Evolutionary conservation across 2,113 vertebrate genomes (phyloP).

Genomic region (Zosterops pallidus): DNA sequence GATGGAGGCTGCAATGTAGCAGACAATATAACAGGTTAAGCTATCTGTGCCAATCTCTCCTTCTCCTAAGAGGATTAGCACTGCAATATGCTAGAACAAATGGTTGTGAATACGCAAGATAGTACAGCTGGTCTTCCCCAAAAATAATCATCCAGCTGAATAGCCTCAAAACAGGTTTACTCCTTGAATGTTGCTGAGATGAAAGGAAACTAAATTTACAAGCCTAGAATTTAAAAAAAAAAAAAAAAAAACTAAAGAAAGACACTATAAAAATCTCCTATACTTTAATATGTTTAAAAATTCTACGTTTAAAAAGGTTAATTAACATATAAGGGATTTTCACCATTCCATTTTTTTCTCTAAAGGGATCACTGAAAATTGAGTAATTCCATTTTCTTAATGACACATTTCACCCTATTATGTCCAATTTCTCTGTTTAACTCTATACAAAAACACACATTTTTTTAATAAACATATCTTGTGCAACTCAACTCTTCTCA

Average conservation of each 20-base stretch:
- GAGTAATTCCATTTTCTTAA: background rate
- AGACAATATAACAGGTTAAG: constrained; percentile 3
- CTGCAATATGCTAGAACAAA: constrained; percentile 32
- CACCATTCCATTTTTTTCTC: background rate
- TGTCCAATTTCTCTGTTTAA: background rate
- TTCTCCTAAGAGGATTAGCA: constrained; percentile 7
- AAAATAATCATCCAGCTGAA: background rate
- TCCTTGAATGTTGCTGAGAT: background rate
- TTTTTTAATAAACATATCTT: background rate
- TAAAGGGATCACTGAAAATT: background rate
- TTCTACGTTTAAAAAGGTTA: background rate
- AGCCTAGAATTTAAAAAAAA: background rate
- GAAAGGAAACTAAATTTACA: background rate
- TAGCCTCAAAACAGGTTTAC: background rate
- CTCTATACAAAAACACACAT: background rate
- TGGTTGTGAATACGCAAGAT: background rate
- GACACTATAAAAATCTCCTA: background rate
- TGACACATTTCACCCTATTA: background rate
- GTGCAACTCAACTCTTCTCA: background rate
- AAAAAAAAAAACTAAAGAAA: no score
- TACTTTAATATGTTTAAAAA: background rate
- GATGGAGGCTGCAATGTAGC: background rate
- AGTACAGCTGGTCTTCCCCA: background rate
- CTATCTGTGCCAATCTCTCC: background rate
- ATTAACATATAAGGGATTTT: background rate